Evolutionary conservation across 2,888 invertebrate species (phyloP).

Genomic region (Sisyra nigra): DNA sequence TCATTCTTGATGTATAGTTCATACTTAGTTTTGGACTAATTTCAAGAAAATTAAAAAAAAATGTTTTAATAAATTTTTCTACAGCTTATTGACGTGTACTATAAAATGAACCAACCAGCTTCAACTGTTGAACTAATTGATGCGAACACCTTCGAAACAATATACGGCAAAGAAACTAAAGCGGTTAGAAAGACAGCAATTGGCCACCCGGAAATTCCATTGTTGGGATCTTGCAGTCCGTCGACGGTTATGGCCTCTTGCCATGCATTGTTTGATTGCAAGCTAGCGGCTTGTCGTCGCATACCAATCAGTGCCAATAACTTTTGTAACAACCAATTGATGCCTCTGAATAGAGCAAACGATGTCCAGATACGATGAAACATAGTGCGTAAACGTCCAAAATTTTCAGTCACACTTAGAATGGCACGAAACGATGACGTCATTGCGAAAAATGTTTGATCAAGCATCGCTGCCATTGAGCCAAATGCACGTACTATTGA

Average conservation of each 20-base stretch:
- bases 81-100: no score
- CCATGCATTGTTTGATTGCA: conserved; percentile 23
- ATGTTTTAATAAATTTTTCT: no score
- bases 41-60: no score
- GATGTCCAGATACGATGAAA: conserved; percentile 80
- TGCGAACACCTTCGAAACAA: conserved; percentile 63
- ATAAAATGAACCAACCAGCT: neutral
- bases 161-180: conserved; percentile 80
- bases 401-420: conserved; percentile 89
- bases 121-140: neutral
- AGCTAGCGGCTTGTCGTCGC: conserved; percentile 28
- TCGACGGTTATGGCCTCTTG: conserved; percentile 27
- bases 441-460: conserved; percentile 90
- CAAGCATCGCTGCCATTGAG: conserved; percentile 91
- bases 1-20: no score
- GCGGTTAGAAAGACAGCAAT: conserved; percentile 78
- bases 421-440: conserved; percentile 93
- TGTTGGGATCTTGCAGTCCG: conserved; percentile 23
- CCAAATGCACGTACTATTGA: conserved; percentile 81
- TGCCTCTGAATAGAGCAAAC: conserved; percentile 61
- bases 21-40: no score
- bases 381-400: conserved; percentile 65
- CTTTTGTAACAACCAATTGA: conserved; percentile 67
- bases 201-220: conserved; percentile 57
- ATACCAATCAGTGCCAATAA: conserved; percentile 52